Base-by-base conservation (phyloP, 37 sponge, comb jelly and placozoan genomes). In the Sycon ciliatum region DNA sequence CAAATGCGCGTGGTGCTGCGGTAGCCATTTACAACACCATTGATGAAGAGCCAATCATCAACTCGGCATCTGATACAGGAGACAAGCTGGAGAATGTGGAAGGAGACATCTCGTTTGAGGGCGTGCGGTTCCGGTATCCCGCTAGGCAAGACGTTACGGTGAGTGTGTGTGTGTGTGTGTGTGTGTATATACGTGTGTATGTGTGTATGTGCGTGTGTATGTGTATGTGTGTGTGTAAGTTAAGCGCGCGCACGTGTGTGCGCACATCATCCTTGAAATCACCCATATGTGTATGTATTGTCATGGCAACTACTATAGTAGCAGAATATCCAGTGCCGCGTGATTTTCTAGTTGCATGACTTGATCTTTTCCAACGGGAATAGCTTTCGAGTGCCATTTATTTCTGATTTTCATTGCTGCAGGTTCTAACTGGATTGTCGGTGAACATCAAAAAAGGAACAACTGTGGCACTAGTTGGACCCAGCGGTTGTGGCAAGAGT, bases 401-500 rank as follows among this genome's bases (percentile, higher is more conserved):
- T 53, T 36, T 34, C 26, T 36, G 3, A 6, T 23, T 3, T n/a
- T 65, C 38, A 42, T 16, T 24, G 49, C n/a, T 56, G 9, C 67
- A 84, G 83, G 72, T 87, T 27, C 24, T 89, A 74, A 34, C 69
- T 54, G 77, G 57, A 31, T 22, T 89, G 7, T 68, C 32, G 55
- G 54, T 86, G 49, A 54, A 56, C 33, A 78, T 83, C 4, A 34
- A 46, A 11, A 13, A 16, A 18, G 91, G 91, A 23, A 74, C 85
- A 62, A 81, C 79, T 1, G 72, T 89, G 4, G 89, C 89, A 56
- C 68, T 89, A 46, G 91, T 90, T 32, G 91, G 91, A 5, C 63
- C 87, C 40, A 80, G 82, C 68, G 91, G 91, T 31, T 77, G 84
- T 80, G 91, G 91, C 34, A 90, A 90, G 74, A 83, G 84, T 36